phyloP scores from a whole-genome alignment of 2,797 vertebrate species.

The Molossus alvarezi region DNA sequence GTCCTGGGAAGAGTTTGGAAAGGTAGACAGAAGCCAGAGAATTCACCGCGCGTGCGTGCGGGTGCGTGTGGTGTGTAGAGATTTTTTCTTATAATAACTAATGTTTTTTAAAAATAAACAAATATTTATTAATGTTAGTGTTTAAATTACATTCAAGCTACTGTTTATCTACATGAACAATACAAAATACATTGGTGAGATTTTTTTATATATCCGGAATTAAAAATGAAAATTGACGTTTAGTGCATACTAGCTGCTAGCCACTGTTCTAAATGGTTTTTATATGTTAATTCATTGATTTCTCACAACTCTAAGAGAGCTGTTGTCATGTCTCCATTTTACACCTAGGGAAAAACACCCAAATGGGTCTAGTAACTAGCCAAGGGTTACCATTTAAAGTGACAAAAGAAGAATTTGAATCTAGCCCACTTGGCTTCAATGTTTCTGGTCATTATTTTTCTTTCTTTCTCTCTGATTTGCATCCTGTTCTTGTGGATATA shows the following conservation, averaged over 20 bases:
- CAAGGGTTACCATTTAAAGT: neutral
- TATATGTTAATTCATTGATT: neutral
- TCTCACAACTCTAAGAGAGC: neutral
- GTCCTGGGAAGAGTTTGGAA: neutral
- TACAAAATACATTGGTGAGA: neutral
- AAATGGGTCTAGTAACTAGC: neutral
- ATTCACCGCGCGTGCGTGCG: neutral
- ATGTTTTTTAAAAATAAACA: neutral
- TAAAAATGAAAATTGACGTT: conserved; percentile 37
- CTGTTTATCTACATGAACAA: neutral
- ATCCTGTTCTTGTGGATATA: neutral
- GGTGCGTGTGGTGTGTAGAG: neutral
- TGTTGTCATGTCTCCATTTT: neutral
- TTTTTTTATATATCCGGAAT: neutral
- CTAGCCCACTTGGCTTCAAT: rapidly evolving
- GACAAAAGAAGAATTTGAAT: neutral
- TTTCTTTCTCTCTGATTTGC: neutral
- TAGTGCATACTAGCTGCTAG: neutral
- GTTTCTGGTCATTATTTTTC: neutral
- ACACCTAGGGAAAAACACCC: too few relatives aligned
- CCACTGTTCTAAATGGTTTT: neutral
- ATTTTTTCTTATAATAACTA: neutral
- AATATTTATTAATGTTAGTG: neutral
- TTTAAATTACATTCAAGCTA: neutral
- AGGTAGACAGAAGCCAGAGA: neutral